These are phyloP conservation scores for Bhutanitis thaidina DNA, from an alignment of 2,888 invertebrate species.

Conservation along the genomic window DNA sequence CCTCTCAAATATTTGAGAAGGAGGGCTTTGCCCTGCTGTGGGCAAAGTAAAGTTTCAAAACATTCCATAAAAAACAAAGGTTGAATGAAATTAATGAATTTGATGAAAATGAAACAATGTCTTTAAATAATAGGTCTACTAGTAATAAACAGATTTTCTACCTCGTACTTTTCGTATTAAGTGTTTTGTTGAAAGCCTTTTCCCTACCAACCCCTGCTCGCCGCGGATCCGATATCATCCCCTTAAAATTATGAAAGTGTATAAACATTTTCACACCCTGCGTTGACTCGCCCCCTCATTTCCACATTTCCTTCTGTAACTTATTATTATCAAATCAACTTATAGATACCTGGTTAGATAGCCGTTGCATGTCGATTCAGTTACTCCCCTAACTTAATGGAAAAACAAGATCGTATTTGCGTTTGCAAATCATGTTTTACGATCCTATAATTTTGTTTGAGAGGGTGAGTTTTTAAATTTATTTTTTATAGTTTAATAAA, in stretches of 20 bases:
- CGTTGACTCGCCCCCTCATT: conserved; percentile 53
- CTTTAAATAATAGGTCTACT: conserved; percentile 43
- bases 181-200: conserved; percentile 72
- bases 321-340: conserved; percentile 79
- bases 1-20: too few relatives aligned
- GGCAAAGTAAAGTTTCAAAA: too few relatives aligned
- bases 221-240: conserved; percentile 65
- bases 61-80: too few relatives aligned
- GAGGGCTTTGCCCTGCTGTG: too few relatives aligned
- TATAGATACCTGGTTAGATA: conserved; percentile 72
- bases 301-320: conserved; percentile 63
- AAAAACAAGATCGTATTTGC: conserved; percentile 62
- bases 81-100: too few relatives aligned
- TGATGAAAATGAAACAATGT: too few relatives aligned
- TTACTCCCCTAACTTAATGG: conserved; percentile 55
- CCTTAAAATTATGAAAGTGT: conserved; percentile 78
- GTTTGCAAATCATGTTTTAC: conserved; percentile 71
- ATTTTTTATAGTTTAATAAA: not conserved
- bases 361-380: conserved; percentile 54
- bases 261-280: conserved; percentile 78
- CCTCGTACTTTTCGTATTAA: conserved; percentile 61
- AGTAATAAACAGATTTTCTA: conserved; percentile 61
- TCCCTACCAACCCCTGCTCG: conserved; percentile 53
- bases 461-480: conserved; percentile 22
- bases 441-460: conserved; percentile 60